Evolutionary conservation across 2,797 vertebrate species (phyloP).

Genomic region (Tolypeutes matacus): DNA sequence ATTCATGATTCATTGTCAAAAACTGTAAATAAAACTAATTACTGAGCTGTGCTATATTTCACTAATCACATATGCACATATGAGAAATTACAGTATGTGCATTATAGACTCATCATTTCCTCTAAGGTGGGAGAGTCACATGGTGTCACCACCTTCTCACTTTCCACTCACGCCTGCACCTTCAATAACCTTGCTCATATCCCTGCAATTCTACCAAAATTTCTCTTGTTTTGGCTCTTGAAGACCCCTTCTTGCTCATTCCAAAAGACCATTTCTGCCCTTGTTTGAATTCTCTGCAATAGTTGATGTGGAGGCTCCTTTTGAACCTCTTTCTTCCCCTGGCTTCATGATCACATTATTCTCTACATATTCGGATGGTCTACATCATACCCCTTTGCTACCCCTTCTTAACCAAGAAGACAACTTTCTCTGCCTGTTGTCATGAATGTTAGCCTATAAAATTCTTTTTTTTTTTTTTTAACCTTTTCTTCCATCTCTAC

Average conservation of each 20-base stretch:
- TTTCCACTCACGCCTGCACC: neutral
- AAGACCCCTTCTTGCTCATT: neutral
- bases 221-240: neutral
- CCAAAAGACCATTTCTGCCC: neutral
- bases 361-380: neutral
- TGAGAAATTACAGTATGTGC: neutral
- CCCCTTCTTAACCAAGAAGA: neutral
- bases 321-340: neutral
- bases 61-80: neutral
- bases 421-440: neutral
- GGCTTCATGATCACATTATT: neutral
- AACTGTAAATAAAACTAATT: constrained; percentile 72
- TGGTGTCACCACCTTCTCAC: neutral
- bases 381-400: neutral
- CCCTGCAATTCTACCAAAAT: neutral
- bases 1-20: constrained; percentile 61
- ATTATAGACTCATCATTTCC: neutral
- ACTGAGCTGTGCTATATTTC: constrained; percentile 38
- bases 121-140: neutral
- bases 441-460: neutral
- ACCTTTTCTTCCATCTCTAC: neutral
- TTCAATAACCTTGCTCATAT: neutral
- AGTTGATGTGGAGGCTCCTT: neutral
- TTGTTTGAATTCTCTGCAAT: neutral
- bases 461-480: neutral